These are phyloP conservation scores for Sturnus vulgaris DNA, from an alignment of 2,113 vertebrate genomes.

Conservation along the genomic window DNA sequence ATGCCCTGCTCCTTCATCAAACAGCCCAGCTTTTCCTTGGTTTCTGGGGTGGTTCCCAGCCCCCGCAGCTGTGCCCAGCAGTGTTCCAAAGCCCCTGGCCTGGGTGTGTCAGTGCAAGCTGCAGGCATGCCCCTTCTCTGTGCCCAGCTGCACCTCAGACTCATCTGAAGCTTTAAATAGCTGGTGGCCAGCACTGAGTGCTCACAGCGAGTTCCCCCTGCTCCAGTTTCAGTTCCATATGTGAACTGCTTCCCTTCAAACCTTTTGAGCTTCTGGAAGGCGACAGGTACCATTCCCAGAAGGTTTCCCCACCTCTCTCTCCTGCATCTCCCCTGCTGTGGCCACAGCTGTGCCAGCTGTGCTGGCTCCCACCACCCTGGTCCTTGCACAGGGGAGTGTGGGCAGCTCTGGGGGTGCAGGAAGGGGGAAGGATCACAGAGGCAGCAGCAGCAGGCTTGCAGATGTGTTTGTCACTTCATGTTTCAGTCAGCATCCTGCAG, in stretches of 20 bases:
- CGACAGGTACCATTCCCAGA: not conserved
- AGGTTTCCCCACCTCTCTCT: accelerated
- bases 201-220: not conserved
- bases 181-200: not conserved
- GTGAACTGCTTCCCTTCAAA: not conserved
- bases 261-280: not conserved
- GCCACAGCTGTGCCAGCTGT: not conserved
- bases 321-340: not conserved
- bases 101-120: not conserved
- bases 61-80: not conserved
- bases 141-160: not conserved
- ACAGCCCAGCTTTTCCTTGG: not conserved
- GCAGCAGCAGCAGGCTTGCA: not conserved
- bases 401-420: not conserved
- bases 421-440: not conserved
- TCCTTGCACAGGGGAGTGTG: not conserved
- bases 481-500: not conserved
- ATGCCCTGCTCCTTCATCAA: not conserved
- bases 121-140: not conserved
- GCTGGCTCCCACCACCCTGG: not conserved
- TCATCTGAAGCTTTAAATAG: slow-evolving; percentile 5
- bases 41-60: not conserved
- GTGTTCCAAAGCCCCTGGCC: not conserved
- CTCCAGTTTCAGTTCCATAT: not conserved
- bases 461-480: not conserved